Evolutionary conservation across 2,797 vertebrate species (phyloP).

Genomic region (Poecilia picta): DNA sequence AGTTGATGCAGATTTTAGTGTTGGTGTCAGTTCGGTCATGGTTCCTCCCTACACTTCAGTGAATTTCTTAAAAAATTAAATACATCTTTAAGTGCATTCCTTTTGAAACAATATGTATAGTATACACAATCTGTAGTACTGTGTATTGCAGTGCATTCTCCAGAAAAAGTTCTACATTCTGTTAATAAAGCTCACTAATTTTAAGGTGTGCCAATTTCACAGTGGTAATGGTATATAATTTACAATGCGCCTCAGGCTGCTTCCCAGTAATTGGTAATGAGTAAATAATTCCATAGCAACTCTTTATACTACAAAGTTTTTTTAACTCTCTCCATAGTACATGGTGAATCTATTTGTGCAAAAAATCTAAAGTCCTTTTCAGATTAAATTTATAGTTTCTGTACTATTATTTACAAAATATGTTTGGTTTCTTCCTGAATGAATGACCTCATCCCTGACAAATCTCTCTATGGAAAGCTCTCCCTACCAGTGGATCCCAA

Average conservation of each 20-base stretch:
- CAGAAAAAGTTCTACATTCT: neutral
- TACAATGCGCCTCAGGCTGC: slow-evolving; percentile 19
- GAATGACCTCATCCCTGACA: slow-evolving; percentile 30
- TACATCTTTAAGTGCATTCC: neutral
- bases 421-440: slow-evolving; percentile 22
- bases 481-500: slow-evolving; percentile 31
- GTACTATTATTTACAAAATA: neutral
- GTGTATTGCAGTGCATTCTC: neutral
- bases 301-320: neutral
- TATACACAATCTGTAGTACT: neutral
- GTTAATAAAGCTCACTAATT: slow-evolving; percentile 19
- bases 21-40: neutral
- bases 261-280: slow-evolving; percentile 3
- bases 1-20: neutral
- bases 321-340: slow-evolving; percentile 1
- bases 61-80: neutral
- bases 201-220: slow-evolving; percentile 9
- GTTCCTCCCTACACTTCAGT: neutral
- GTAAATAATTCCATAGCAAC: slow-evolving; percentile 30
- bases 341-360: neutral
- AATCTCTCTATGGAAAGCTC: slow-evolving; percentile 8
- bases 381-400: slow-evolving; percentile 35
- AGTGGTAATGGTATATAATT: slow-evolving; percentile 18
- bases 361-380: neutral
- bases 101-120: neutral